A percentile compares a stretch with the other conserved stretches of the same genome.
Evolutionary conservation across 2,888 invertebrate genomes (phyloP).

Genomic region (Falcaria lacertinaria): DNA sequence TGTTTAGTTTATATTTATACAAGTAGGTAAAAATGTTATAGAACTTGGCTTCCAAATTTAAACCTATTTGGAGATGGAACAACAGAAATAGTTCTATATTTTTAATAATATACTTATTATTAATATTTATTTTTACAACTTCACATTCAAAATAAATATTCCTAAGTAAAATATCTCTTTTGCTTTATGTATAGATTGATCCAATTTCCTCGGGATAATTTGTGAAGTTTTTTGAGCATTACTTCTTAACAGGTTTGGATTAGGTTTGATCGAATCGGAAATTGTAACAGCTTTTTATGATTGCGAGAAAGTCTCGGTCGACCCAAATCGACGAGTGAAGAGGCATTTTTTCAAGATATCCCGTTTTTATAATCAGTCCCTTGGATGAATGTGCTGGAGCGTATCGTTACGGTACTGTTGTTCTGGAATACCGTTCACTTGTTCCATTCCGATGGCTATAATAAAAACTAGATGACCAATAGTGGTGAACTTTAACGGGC

Average conservation of each 20-base stretch:
- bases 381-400: constrained; percentile 29
- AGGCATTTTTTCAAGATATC: constrained; percentile 2
- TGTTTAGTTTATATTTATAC: too few species aligned
- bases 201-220: too few species aligned
- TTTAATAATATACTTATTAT: too few species aligned
- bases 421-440: constrained; percentile 31
- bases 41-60: too few species aligned
- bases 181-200: too few species aligned
- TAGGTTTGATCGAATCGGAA: background rate
- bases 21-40: too few species aligned
- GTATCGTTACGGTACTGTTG: constrained; percentile 48
- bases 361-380: constrained; percentile 26
- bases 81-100: too few species aligned
- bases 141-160: too few species aligned
- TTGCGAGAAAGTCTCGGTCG: constrained; percentile 7
- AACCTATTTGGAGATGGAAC: too few species aligned
- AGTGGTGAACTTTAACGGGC: constrained; percentile 29
- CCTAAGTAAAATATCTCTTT: too few species aligned
- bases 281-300: background rate
- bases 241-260: background rate
- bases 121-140: too few species aligned
- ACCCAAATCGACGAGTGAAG: constrained; percentile 19
- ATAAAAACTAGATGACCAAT: constrained; percentile 42
- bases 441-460: constrained; percentile 21
- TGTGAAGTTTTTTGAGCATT: too few species aligned